Evolutionary conservation across 2,888 invertebrate species (phyloP), one percentile per base, ranked within the genome.

Genomic region (Temnothorax ravouxi): DNA sequence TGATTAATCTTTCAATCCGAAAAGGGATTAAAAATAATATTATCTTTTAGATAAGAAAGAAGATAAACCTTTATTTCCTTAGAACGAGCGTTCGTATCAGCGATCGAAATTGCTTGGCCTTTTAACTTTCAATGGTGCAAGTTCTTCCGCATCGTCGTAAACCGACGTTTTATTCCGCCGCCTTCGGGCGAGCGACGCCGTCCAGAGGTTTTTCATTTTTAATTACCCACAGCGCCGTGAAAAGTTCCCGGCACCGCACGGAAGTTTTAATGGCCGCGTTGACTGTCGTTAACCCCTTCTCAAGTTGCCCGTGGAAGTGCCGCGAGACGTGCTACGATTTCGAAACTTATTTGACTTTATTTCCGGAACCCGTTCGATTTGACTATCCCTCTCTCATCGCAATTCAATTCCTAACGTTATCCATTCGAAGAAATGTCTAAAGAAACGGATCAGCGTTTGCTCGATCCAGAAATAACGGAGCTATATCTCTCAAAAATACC

Each of bases 191-290:
- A 50, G 76, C 44, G 56, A 66, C 15, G 82, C 64, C 52, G 74
- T 64, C 50, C 71, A 75, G 34, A 72, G 86, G 62, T 88, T 86
- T 90, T 91, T 88, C 90, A 89, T 91, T 91, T 90, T 91, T 91
- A 91, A 91, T 91, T 87, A 90, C 86, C 59, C 59, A 50, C 83
- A 25, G 67, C 59, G 59, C 75, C 82, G 76, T 44, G 81, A 88
- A 84, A 88, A 85, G 85, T 87, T 88, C 79, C 29, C n/a, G 61
- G 50, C 21, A 29, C 34, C 34, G 69, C 44, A 76, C 38, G 54
- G 59, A 91, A 91, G 84, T 89, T 89, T 88, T 87, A 89, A 89
- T 84, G 88, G 84, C 79, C 38, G 75, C 77, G 56, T 81, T 54
- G 83, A 56, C 79, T 76, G 77, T 50, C 69, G 86, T 71, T 85